Percentiles rank a stretch among this genome's conserved stretches.
phyloP scores from a whole-genome alignment of 2,888 invertebrate genomes.

The Gastrophysa polygoni region DNA sequence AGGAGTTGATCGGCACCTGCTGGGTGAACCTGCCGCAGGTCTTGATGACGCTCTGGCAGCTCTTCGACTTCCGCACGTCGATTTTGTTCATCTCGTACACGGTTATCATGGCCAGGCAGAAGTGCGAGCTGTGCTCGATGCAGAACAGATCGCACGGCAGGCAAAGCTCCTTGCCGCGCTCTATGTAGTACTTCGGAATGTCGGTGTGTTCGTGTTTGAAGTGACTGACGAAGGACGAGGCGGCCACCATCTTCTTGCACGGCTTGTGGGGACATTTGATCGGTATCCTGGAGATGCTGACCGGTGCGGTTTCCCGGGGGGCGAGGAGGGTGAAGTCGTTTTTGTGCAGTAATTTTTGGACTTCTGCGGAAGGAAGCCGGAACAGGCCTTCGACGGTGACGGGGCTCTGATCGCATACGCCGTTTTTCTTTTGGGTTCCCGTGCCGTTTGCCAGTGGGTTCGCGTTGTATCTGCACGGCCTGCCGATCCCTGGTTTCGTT shows the following conservation, averaged over 20 bases:
- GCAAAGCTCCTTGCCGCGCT: slow-evolving; percentile 46
- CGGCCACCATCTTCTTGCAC: slow-evolving; percentile 52
- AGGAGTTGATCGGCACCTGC: slow-evolving; percentile 48
- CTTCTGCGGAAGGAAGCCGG: slow-evolving; percentile 40
- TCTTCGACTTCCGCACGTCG: slow-evolving; percentile 39
- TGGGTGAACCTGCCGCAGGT: slow-evolving; percentile 47
- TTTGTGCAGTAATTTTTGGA: slow-evolving; percentile 37
- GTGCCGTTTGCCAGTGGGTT: slow-evolving; percentile 24
- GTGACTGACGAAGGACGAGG: slow-evolving; percentile 51
- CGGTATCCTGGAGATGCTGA: slow-evolving; percentile 36
- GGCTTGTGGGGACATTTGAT: slow-evolving; percentile 51
- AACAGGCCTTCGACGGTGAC: slow-evolving; percentile 49
- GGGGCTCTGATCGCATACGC: slow-evolving; percentile 10
- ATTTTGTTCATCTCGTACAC: slow-evolving; percentile 48
- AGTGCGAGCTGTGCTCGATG: slow-evolving; percentile 44
- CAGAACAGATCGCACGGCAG: slow-evolving; percentile 45
- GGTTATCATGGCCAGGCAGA: slow-evolving; percentile 50
- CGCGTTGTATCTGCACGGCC: slow-evolving; percentile 47
- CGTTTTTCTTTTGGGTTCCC: slow-evolving; percentile 19
- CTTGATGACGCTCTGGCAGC: slow-evolving; percentile 45
- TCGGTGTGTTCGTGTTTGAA: slow-evolving; percentile 53
- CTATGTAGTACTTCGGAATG: slow-evolving; percentile 42
- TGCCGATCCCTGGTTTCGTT: slow-evolving; percentile 50
- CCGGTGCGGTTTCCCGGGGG: no score
- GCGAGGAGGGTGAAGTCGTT: slow-evolving; percentile 1